These are phyloP conservation scores for Proctacanthus coquilletti DNA, from an alignment of 1,140 invertebrate species.

Conservation along the genomic window DNA sequence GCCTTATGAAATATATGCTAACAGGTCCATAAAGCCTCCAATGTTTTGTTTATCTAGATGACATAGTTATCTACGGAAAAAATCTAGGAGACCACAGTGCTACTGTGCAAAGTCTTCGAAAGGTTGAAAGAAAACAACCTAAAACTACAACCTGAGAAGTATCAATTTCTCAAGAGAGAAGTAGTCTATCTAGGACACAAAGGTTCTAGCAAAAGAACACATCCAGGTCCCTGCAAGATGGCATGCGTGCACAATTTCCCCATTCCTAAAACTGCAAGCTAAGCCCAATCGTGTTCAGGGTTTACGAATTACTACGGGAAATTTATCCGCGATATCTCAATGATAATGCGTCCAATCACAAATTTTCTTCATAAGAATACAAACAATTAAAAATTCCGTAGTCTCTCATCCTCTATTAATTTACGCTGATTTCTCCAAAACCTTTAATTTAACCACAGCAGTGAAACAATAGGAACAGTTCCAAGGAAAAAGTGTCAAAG, in stretches of 20 bases:
- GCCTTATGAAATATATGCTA: conserved; percentile 14
- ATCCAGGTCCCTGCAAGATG: conserved; percentile 3
- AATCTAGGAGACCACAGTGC: conserved; percentile 14
- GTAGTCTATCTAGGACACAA: conserved; percentile 8
- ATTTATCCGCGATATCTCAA: conserved; percentile 10
- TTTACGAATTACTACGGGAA: conserved; percentile 12
- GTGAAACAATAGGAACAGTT: too few species aligned
- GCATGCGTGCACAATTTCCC: conserved; percentile 1
- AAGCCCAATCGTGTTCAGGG: conserved; percentile 11
- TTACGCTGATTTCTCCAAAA: too few species aligned
- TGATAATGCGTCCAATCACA: conserved; percentile 7
- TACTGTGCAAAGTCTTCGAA: too few species aligned
- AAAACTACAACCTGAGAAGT: conserved; percentile 8
- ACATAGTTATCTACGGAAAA: conserved; percentile 13
- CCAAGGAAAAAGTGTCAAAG: too few species aligned
- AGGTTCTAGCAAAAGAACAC: conserved; percentile 5
- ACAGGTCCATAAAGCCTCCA: conserved; percentile 4
- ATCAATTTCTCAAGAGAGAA: conserved; percentile 7
- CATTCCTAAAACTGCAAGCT: conserved; percentile 6
- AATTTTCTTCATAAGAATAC: conserved; percentile 4
- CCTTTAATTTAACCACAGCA: too few species aligned
- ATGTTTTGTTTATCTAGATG: conserved; percentile 14
- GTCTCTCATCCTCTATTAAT: conserved; percentile 23
- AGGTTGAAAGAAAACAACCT: conserved; percentile 5
- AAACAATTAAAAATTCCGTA: conserved; percentile 26